Base-by-base conservation (phyloP, 2,888 invertebrate genomes). In the Nomada lathburiana region DNA sequence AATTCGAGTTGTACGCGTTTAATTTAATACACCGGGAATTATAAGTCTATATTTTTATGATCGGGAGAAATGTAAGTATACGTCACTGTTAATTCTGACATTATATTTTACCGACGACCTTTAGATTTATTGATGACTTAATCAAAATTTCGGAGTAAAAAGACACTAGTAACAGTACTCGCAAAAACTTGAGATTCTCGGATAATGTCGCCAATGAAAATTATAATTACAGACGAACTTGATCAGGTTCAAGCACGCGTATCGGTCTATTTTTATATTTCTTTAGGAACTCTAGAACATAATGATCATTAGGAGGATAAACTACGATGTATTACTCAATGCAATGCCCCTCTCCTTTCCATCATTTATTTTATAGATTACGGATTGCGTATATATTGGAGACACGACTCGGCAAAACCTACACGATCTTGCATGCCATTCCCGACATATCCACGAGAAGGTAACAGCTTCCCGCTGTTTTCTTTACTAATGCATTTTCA, bases 391-490 rank as follows among this genome's bases (percentile, higher is more conserved):
- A 20, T 29, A 55, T 16, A 64, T 20, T n/a, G 10, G 7, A 42
- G 55, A 72, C 55, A 29, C 53, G 36, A 64, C 57, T 63, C 57
- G 20, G 18, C 44, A 36, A 62, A 67, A 53, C 47, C 62, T 18
- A 57, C 60, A 20, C 62, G 47, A 78, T 73, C 47, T 23, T 36
- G 67, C 60, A 63, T 68, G 13, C 77, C 70, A 36, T 52, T 64
- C 36, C 60, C 10, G 20, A 47, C 59, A 47, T 29, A 55, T 64
- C 16, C 7, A 18, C 29, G 59, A 55, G 55, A 52, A 55, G 73
- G 57, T 50, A 53, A 72, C 63, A 55, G 55, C 55, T 72, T 63
- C 63, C 71, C 63, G 63, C 42, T 72, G 63, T 63, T 68, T 67
- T 52, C 50, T 44, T 60, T 55, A 53, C 23, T 67, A 53, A 68